phyloP scores from a whole-genome alignment of 2,797 vertebrate genomes.

The Masticophis lateralis region DNA sequence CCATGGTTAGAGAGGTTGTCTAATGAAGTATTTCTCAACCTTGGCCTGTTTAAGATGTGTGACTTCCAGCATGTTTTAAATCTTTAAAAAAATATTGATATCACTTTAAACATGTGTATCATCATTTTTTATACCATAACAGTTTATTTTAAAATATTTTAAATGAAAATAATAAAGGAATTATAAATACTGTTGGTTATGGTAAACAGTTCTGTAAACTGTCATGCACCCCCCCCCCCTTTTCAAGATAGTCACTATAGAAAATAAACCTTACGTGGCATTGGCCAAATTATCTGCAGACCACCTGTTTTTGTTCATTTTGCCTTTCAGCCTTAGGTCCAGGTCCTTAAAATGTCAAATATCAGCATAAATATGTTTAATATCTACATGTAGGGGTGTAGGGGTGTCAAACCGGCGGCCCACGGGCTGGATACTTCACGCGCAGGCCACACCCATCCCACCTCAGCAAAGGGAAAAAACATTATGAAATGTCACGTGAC shows the following conservation, averaged over 20 bases:
- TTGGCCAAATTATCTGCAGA: neutral
- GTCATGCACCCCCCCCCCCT: neutral
- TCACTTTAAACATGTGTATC: neutral
- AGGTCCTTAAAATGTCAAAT: neutral
- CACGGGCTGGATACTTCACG: fast-evolving
- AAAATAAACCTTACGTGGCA: neutral
- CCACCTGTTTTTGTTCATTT: neutral
- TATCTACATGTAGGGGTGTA: neutral
- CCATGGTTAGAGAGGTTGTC: neutral
- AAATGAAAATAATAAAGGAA: neutral
- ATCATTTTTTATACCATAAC: neutral
- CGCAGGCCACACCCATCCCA: no score
- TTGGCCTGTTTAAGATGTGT: neutral
- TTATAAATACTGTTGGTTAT: neutral
- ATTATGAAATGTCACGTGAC: no score
- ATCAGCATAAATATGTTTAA: neutral
- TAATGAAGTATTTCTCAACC: neutral
- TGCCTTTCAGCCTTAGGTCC: neutral
- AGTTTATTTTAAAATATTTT: neutral
- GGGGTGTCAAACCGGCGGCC: neutral
- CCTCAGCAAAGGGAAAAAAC: no score
- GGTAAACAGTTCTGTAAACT: neutral
- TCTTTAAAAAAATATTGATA: neutral
- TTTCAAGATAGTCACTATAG: neutral
- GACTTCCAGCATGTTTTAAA: neutral